These are phyloP conservation scores for Mormyrops boulengeri DNA, from an alignment of 2,797 vertebrate species.

Conservation along the genomic window DNA sequence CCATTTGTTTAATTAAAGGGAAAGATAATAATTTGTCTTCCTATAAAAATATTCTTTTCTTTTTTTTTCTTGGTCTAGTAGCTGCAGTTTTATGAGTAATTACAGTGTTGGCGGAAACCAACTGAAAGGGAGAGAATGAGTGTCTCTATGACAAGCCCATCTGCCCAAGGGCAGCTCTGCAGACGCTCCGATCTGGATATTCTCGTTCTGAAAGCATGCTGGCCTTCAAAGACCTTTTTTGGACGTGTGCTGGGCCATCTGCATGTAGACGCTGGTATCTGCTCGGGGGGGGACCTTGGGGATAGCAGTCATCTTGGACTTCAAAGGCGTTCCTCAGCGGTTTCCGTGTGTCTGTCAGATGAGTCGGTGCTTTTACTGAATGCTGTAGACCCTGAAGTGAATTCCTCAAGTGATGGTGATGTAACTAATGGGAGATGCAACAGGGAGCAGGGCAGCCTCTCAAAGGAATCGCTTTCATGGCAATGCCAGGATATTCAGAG, in stretches of 20 bases:
- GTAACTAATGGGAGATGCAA: not conserved
- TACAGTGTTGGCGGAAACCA: not conserved
- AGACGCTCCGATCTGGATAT: not conserved
- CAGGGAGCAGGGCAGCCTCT: too few relatives aligned
- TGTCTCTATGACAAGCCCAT: not conserved
- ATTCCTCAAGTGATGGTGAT: not conserved
- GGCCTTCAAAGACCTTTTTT: not conserved
- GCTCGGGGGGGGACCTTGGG: not conserved
- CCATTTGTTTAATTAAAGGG: constrained; percentile 9
- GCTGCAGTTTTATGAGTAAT: not conserved
- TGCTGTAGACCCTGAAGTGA: not conserved
- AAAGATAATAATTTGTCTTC: constrained; percentile 11
- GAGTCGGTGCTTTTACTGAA: not conserved
- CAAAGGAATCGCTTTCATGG: not conserved
- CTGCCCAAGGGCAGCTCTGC: not conserved
- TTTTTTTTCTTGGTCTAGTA: not conserved
- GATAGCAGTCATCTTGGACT: not conserved
- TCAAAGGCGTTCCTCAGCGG: not conserved
- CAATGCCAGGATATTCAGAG: not conserved
- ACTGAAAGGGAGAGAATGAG: not conserved
- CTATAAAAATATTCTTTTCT: not conserved
- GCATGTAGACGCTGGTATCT: not conserved
- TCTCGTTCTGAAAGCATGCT: not conserved
- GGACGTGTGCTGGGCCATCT: not conserved
- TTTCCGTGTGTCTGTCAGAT: not conserved